Conservation (phyloP, 2,888 invertebrate species). For the Panzeria rudis region DNA sequence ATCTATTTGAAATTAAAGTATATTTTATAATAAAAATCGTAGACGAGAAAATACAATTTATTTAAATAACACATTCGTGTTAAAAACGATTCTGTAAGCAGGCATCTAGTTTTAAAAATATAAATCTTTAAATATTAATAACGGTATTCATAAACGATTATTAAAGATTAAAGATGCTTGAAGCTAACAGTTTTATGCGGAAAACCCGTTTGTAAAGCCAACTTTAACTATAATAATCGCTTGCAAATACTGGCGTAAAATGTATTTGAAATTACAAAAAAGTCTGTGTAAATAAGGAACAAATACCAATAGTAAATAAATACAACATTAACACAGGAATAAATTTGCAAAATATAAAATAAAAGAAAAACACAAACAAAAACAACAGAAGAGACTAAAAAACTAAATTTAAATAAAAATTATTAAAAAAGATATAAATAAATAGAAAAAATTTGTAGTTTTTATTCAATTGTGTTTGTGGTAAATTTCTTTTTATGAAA, state of each 20-base stretch:
- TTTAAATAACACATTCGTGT: slow-evolving; percentile 48
- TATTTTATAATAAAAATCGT: slow-evolving; percentile 69
- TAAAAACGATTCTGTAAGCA: slow-evolving; percentile 57
- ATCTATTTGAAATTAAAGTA: slow-evolving; percentile 66
- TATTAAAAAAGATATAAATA: slow-evolving; percentile 74
- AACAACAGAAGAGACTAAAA: slow-evolving; percentile 75
- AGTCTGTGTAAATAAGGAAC: slow-evolving; percentile 59
- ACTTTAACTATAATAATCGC: background rate
- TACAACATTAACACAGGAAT: slow-evolving; percentile 62
- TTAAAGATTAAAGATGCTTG: slow-evolving; percentile 7
- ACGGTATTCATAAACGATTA: slow-evolving; percentile 4
- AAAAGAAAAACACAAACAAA: slow-evolving; percentile 60
- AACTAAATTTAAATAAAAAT: slow-evolving; percentile 78
- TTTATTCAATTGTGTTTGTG: background rate
- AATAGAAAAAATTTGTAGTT: slow-evolving; percentile 27
- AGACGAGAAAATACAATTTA: slow-evolving; percentile 18
- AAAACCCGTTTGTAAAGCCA: background rate
- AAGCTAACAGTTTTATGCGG: background rate
- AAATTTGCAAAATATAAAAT: slow-evolving; percentile 57
- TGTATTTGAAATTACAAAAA: slow-evolving; percentile 43
- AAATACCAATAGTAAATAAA: slow-evolving; percentile 57
- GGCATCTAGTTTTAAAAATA: slow-evolving; percentile 66
- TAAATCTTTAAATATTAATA: slow-evolving; percentile 16
- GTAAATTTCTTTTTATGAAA: background rate
- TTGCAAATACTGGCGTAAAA: slow-evolving; percentile 1